Evolutionary conservation across 2,113 vertebrate genomes (phyloP), one percentile per base, ranked within the genome.

Genomic region (Casuarius casuarius): DNA sequence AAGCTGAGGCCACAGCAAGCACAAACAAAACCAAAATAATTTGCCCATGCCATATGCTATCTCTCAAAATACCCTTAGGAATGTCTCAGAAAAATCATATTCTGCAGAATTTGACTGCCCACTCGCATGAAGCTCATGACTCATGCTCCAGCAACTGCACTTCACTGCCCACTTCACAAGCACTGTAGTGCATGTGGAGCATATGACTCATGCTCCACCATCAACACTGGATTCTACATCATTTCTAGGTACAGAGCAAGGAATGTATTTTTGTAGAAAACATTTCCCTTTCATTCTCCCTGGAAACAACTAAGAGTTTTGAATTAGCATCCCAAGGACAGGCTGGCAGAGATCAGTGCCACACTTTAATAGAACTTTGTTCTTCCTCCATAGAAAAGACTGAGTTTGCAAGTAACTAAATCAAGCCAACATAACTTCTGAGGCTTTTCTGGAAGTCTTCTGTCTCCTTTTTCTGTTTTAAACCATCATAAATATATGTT

Each of bases 51-150:
- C 91, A 65, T 96, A 85, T 90, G 63, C 71, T 89, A 7, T 40
- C 23, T 65, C 67, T 84, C 88, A 63, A 67, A 91, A 67, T 91
- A 76, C 42, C 19, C 42, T 42, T 80, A 59, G 71, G 94, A 92
- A 92, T 63, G 13, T 9, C 52, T 91, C 59, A 35, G 74, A 83
- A 88, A 93, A 96, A 87, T 92, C 65, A 92, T 67, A 28, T 90
- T 58, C 21, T 67, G 84, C 71, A 91, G 81, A 54, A 87, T 95
- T 85, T 92, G 71, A 38, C 93, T 93, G 87, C 95, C 96, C 89
- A 63, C 94, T 96, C 87, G 46, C 49, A 94, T 59, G 82, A 62
- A 94, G 87, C 82, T 63, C 84, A 42, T 96, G 95, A 97, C 63
- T 97, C 92, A 96, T 4, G 4, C 81, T 42, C 44, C 74, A 70